Base-by-base conservation (phyloP, 2,113 vertebrate genomes). In the Hypanus sabinus region DNA sequence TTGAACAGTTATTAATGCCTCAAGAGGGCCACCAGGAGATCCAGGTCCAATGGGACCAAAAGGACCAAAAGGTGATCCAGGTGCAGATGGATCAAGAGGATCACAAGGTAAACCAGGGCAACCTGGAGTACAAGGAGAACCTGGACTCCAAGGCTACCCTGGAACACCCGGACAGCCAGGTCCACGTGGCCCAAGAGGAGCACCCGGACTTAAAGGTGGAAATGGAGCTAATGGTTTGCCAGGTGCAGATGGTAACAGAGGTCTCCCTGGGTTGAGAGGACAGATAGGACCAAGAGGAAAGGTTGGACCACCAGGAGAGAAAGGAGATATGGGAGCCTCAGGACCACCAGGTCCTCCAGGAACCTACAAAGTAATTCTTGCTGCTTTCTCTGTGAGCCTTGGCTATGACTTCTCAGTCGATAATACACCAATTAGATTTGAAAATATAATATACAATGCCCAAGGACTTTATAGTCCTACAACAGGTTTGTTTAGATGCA, bases 361-460 rank as follows among this genome's bases (percentile, higher is more conserved):
- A 71, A 0, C 20, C 10, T 0, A 24, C 36, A 12, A 6, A 3
- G 8, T 10, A 5, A 1, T 20, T 38, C 0, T 5, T 46, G 33
- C 65, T 18, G 90, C 90, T 46, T 92, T 92, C 68, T 92, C 65
- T 71, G 90, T 92, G 10, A 46, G 30, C 5, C 90, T 92, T 12
- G 33, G 68, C 90, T 12, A 0, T 8, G 46, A 92, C 68, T 46
- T 38, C 38, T 65, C 90, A 92, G 7, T 2, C 38, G 20, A 14
- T 5, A 70, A 22, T 12, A 11, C 8, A 38, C 33, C 68, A 71
- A 92, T 92, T 71, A 5, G 1, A 71, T 92, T 92, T 71, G 6
- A 24, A 46, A 92, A 92, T 92, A 9, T 92, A 38, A 92, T 92
- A 70, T 92, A 92, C 90, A 92, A 92, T 92, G 90, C 20, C 36